Conservation (phyloP, 2,113 vertebrate genomes). For the Sander lucioperca region DNA sequence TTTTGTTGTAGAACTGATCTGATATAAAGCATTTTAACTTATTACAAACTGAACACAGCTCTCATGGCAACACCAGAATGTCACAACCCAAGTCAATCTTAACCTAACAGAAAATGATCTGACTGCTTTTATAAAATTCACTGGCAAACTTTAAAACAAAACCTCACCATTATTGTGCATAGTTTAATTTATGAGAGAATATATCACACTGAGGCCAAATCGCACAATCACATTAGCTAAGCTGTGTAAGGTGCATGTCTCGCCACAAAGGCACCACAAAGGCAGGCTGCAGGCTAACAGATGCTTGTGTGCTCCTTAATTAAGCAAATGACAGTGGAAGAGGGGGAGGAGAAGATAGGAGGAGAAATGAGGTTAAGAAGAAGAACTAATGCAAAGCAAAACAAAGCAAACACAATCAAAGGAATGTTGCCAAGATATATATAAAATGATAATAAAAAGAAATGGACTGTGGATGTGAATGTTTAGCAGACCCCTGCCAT, state of each 20-base stretch:
- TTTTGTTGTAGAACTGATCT: conserved; percentile 1
- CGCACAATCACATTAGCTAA: conserved; percentile 56
- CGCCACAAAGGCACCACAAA: conserved; percentile 49
- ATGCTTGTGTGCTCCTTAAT: conserved; percentile 77
- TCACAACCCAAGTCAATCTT: neutral
- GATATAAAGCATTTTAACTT: conserved; percentile 1
- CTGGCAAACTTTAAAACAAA: neutral
- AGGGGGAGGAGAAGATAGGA: neutral
- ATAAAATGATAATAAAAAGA: neutral
- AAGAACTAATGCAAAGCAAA: conserved; percentile 7
- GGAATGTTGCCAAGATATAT: neutral
- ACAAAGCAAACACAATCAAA: neutral
- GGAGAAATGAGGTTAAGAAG: conserved; percentile 8
- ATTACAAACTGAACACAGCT: neutral
- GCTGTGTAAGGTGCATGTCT: conserved; percentile 50
- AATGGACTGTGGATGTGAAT: neutral
- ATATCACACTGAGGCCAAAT: conserved; percentile 25
- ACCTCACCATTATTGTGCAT: neutral
- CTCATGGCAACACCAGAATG: neutral
- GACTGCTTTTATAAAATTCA: neutral
- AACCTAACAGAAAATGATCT: neutral
- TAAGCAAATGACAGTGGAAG: conserved; percentile 61
- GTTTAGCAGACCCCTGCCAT: neutral
- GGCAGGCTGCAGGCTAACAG: conserved; percentile 74
- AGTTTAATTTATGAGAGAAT: conserved; percentile 24